These are phyloP conservation scores for Aphis gossypii DNA, from an alignment of 1,140 invertebrate genomes.

Conservation along the genomic window DNA sequence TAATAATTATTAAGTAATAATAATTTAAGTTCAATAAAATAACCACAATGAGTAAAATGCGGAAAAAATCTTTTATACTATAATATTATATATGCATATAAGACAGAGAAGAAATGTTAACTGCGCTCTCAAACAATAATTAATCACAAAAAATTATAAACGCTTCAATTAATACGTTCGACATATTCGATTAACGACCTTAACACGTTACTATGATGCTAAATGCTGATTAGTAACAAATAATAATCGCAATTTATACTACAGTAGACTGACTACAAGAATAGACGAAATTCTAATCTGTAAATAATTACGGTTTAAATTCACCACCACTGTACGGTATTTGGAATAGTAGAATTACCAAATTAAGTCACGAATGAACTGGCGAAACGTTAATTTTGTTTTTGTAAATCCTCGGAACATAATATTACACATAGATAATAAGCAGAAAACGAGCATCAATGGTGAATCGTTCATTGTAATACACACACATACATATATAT, in stretches of 20 bases:
- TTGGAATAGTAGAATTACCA: background rate
- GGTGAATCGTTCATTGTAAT: background rate
- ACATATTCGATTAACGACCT: background rate
- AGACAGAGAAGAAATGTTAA: background rate
- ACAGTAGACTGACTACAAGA: background rate
- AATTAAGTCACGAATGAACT: background rate
- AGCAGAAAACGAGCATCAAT: background rate
- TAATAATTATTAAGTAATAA: background rate
- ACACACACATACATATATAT: background rate
- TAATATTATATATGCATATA: background rate
- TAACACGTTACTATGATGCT: background rate
- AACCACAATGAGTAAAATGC: background rate
- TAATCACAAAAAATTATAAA: background rate
- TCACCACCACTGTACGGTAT: background rate
- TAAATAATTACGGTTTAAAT: background rate
- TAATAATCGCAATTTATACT: background rate
- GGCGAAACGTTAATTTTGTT: slow-evolving; percentile 5
- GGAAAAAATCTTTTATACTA: background rate
- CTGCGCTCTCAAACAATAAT: background rate
- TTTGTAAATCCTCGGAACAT: background rate
- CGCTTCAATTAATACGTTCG: background rate
- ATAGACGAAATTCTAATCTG: background rate
- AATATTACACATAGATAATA: background rate
- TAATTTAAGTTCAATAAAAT: background rate
- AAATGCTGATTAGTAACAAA: background rate